phyloP scores from a whole-genome alignment of 2,113 vertebrate species.

The Ptilonorhynchus violaceus region DNA sequence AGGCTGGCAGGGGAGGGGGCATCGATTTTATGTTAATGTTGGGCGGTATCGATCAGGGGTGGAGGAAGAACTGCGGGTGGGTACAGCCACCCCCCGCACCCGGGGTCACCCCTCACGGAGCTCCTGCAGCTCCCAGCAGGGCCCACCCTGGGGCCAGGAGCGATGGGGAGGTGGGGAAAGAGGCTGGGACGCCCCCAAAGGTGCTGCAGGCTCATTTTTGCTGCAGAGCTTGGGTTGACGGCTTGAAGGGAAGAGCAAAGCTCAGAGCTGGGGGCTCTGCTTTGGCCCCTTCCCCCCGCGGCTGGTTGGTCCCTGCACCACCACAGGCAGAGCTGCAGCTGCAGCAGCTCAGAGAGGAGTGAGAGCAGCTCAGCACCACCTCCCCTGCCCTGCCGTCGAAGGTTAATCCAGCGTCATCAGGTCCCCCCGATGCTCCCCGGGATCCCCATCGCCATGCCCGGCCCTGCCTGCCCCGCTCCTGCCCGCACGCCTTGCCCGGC shows the following conservation, averaged over 20 bases:
- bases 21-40: slow-evolving; percentile 14
- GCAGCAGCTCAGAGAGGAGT: not conserved
- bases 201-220: not conserved
- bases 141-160: not conserved
- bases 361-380: not conserved
- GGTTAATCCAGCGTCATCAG: fast-evolving
- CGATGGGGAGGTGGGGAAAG: not conserved
- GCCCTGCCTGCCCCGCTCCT: not conserved
- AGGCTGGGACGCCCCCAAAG: not conserved
- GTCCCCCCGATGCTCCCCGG: fast-evolving
- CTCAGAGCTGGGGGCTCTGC: not conserved
- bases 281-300: not conserved
- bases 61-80: not conserved
- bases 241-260: not conserved
- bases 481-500: not conserved
- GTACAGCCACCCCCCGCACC: not conserved
- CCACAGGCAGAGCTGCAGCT: not conserved
- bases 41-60: not conserved
- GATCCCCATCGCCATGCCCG: not conserved
- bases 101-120: not conserved
- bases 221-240: not conserved
- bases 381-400: not conserved
- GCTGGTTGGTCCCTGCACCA: not conserved
- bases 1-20: not conserved
- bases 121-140: not conserved